phyloP scores from a whole-genome alignment of 2,113 vertebrate genomes.

The Prunella himalayana region DNA sequence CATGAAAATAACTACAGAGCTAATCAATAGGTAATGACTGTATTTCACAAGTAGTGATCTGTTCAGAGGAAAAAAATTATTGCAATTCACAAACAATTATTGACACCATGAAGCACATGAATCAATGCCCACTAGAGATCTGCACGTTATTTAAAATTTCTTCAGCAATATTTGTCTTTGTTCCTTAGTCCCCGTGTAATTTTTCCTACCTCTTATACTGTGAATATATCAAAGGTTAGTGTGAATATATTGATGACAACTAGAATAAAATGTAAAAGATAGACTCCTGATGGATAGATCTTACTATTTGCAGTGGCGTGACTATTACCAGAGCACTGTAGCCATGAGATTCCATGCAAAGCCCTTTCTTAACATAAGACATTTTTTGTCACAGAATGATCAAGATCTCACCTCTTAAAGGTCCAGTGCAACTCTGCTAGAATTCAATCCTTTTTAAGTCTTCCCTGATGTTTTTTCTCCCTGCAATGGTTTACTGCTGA shows the following conservation, averaged over 20 bases:
- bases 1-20: neutral
- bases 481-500: neutral
- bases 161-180: neutral
- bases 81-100: conserved; percentile 29
- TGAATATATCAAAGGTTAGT: neutral
- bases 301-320: neutral
- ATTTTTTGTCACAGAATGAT: neutral
- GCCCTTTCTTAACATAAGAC: neutral
- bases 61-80: neutral
- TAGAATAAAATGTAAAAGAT: neutral
- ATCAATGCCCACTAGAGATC: neutral
- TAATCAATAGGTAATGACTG: conserved; percentile 30
- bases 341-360: neutral
- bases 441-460: neutral
- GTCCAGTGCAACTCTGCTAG: neutral
- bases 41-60: neutral
- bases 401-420: neutral
- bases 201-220: neutral
- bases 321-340: accelerated
- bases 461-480: neutral
- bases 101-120: neutral
- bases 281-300: neutral
- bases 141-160: neutral
- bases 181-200: neutral
- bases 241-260: neutral